Evolutionary conservation across 2,888 invertebrate genomes (phyloP), one percentile per base, ranked within the genome.

Genomic region (Tipula unca): DNA sequence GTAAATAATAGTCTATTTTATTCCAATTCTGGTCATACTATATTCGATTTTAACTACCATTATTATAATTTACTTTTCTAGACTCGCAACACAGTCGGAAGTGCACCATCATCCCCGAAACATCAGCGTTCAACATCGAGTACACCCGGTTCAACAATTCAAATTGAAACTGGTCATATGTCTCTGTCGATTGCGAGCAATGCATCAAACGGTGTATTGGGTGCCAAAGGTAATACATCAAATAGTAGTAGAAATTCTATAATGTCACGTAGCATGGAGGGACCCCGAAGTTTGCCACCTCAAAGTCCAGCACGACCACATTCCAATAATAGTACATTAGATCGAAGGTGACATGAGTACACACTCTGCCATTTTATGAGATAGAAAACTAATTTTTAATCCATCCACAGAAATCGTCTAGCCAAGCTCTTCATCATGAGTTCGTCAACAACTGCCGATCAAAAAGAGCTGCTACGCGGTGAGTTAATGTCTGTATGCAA

Each of bases 401-500:
- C 0, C 32, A 1, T 85, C 89, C 89, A 14, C 88, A 94, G 94
- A 90, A 92, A 92, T 87, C 92, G 94, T 86, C 93, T 94, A 89
- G 92, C 93, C 54, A 93, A 94, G 86, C 92, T 92, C 87, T 93
- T 93, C 88, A 92, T 93, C 86, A 89, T 93, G 25, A 93, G 93
- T 86, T 90, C 91, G 84, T 89, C 89, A 85, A 92, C 92, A 86
- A 88, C 90, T 35, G 89, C 89, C 86, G 90, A 90, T 86, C 91
- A 92, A 85, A 91, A 92, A 83, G 92, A 93, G 86, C 93, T 94
- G 25, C 91, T 95, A 85, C 94, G 94, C 86, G 94, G 95, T 87
- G 95, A 96, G 86, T 94, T 96, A 89, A 96, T 97, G 95, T 95
- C 95, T 87, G 97, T 98, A 85, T 98, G 98, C 90, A 95, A 96